A percentile compares a stretch with the other conserved stretches of the same genome.
phyloP scores from a whole-genome alignment of 2,888 invertebrate species.

The Lithosia quadra region DNA sequence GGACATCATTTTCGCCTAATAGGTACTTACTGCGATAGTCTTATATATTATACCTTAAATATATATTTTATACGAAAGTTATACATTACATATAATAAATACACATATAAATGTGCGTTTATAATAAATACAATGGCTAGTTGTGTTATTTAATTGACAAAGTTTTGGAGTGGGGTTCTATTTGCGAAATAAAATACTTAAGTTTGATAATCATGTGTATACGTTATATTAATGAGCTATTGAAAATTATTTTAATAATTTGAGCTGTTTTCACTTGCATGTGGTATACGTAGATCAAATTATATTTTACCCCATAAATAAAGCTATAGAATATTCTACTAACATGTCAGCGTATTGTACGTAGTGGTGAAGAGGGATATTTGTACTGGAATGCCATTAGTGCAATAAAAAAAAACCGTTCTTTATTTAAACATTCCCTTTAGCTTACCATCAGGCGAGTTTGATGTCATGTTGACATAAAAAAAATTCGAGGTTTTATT shows the following conservation, averaged over 20 bases:
- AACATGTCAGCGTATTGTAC: neutral
- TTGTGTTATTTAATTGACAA: conserved; percentile 9
- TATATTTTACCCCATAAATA: no score
- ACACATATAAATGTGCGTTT: neutral
- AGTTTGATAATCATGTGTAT: no score
- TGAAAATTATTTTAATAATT: no score
- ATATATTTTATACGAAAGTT: neutral
- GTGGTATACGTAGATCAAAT: no score
- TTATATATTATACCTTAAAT: neutral
- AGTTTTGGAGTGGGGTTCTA: neutral
- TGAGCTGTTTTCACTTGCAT: no score
- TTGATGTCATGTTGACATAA: no score
- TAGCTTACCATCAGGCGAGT: no score
- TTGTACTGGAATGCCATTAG: neutral
- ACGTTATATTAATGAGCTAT: no score
- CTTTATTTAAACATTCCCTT: neutral
- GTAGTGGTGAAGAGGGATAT: neutral
- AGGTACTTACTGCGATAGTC: neutral
- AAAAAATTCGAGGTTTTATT: neutral
- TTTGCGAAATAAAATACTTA: neutral
- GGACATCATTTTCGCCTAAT: neutral
- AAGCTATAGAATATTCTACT: no score
- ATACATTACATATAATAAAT: neutral
- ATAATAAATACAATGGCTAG: neutral
- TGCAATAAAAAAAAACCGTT: neutral